These are phyloP conservation scores for Brachynemurus nebulosus DNA, from an alignment of 2,888 invertebrate genomes.

Conservation along the genomic window DNA sequence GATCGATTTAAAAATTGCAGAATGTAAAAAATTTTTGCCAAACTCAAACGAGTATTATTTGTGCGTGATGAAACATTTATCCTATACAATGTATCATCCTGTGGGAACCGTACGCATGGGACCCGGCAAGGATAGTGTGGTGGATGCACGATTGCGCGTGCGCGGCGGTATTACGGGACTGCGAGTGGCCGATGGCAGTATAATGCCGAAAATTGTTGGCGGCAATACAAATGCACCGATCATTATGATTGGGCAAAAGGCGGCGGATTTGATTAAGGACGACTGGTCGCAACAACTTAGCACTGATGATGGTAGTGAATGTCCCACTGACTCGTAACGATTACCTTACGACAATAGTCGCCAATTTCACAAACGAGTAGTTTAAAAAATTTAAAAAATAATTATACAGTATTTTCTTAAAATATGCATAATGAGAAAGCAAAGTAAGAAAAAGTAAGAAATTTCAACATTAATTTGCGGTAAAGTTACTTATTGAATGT, in stretches of 20 bases:
- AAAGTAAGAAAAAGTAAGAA: too few relatives aligned
- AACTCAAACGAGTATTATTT: constrained; percentile 36
- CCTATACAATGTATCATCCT: constrained; percentile 24
- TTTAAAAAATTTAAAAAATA: too few relatives aligned
- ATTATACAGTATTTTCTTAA: too few relatives aligned
- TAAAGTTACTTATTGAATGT: too few relatives aligned
- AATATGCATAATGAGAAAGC: too few relatives aligned
- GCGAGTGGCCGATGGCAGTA: constrained; percentile 6
- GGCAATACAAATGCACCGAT: constrained; percentile 6
- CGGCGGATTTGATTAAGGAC: constrained; percentile 3
- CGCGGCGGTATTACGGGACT: constrained; percentile 18
- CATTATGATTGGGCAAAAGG: constrained; percentile 6
- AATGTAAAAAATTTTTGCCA: constrained; percentile 31
- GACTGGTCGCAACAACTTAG: too few relatives aligned
- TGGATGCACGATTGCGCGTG: constrained; percentile 4
- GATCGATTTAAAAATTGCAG: constrained; percentile 36
- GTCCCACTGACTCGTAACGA: too few relatives aligned
- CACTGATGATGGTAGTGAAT: too few relatives aligned
- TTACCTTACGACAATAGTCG: too few relatives aligned
- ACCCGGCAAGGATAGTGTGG: constrained; percentile 2
- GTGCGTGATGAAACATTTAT: constrained; percentile 29
- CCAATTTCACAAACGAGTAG: too few relatives aligned
- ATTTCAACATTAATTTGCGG: too few relatives aligned
- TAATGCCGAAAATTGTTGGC: constrained; percentile 4
- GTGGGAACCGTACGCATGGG: constrained; percentile 27